These are phyloP conservation scores for Liasis olivaceus DNA, from an alignment of 2,797 vertebrate species.

Conservation along the genomic window DNA sequence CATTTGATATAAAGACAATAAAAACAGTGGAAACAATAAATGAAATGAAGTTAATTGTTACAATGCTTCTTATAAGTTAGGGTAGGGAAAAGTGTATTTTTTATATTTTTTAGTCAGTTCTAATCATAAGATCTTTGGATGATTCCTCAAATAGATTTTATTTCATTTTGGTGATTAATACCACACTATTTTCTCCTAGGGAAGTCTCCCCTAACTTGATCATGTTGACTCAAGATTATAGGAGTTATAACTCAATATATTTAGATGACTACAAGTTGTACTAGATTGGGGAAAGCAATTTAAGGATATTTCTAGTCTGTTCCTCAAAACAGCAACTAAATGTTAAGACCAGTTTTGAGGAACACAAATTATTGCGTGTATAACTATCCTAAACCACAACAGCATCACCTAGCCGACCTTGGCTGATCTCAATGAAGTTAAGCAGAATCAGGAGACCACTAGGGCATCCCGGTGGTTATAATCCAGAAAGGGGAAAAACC, in stretches of 20 bases:
- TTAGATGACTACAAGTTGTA: neutral
- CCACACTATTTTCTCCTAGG: neutral
- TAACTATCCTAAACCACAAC: neutral
- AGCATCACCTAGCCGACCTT: neutral
- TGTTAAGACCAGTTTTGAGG: neutral
- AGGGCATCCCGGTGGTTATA: neutral
- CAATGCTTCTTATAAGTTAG: rapidly evolving
- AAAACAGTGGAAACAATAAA: too few species aligned
- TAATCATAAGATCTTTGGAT: neutral
- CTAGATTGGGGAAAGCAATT: neutral
- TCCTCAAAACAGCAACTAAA: neutral
- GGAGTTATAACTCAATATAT: neutral
- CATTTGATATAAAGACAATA: neutral
- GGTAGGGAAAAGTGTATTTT: rapidly evolving
- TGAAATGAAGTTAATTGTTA: too few species aligned
- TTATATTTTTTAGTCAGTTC: neutral
- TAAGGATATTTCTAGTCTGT: neutral
- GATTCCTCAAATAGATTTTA: neutral
- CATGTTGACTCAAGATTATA: neutral
- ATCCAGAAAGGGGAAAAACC: neutral
- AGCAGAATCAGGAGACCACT: neutral
- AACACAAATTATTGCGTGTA: neutral
- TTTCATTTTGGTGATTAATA: neutral
- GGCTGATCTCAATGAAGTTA: neutral
- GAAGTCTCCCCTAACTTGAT: neutral